Evolutionary conservation across 2,888 invertebrate species (phyloP), one percentile per base, ranked within the genome.

Genomic region (Odiellus spinosus): DNA sequence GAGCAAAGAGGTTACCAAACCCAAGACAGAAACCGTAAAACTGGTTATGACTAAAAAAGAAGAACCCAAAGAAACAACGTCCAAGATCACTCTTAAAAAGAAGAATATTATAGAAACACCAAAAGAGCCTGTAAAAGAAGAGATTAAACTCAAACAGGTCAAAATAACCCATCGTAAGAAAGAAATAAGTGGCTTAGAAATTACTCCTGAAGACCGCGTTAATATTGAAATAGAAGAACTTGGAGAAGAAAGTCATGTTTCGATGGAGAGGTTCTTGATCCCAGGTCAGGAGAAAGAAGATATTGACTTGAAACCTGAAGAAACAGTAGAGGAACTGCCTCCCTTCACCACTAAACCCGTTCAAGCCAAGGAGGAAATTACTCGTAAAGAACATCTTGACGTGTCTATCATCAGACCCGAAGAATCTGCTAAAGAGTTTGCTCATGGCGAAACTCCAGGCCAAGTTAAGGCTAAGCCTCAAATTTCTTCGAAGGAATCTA

Each of bases 381-480:
- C 38, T 14, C 18, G 14, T 5, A 44, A 17, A 36, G 44, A 44
- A 38, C 36, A 38, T 36, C n/a, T 44, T 38, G 35, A 35, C n/a
- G 38, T 44, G 14, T 19, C 38, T 14, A 50, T 51, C 47, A 40
- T 51, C 18, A 42, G 45, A 18, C 42, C 48, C 10, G 48, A 48
- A 35, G 52, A 52, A 46, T 41, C 26, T 17, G 48, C 50, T 26
- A 50, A 47, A 3, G 44, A 48, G 26, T 52, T 52, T 42, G 43
- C 35, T 33, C 49, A 47, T 19, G 52, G 52, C 3, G 33, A 39
- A 42, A 42, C 49, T 12, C 52, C 52, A 11, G 50, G 50, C 5
- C 49, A 52, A 46, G 45, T 50, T 26, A 46, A 48, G 40, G 52
- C 52, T 14, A 26, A 15, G 20, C 15, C 40, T 33, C 32, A 38